Base-by-base conservation (phyloP, 2,888 invertebrate genomes). In the Dexiosoma caninum region DNA sequence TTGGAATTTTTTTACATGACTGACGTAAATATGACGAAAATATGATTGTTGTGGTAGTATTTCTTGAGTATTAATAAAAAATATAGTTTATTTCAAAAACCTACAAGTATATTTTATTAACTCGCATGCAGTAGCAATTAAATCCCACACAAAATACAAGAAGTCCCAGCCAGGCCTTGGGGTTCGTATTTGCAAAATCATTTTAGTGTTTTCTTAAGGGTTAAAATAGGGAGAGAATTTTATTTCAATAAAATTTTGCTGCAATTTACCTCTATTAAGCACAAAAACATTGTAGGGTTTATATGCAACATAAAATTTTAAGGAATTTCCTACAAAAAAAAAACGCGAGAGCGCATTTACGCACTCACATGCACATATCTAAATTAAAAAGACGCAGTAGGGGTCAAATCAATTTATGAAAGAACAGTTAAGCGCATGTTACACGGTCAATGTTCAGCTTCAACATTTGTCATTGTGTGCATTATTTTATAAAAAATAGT, bases 391-490 rank as follows among this genome's bases (percentile, higher is more conserved):
- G 80, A 81, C 80, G 76, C 80, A 72, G 76, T 81, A 80, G 80
- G 80, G 80, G 80, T 81, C 80, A 81, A 81, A 81, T 76, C 76
- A 77, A 81, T 81, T 80, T 81, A 79, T 72, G 32, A 67, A 67
- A 27, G 46, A 44, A 62, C 49, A 69, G 55, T 66, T n/a, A n/a
- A n/a, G n/a, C n/a, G n/a, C n/a, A n/a, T n/a, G n/a, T n/a, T n/a
- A n/a, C n/a, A n/a, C n/a, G n/a, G n/a, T n/a, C n/a, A n/a, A n/a
- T n/a, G n/a, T n/a, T n/a, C n/a, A n/a, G n/a, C n/a, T n/a, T n/a
- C n/a, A n/a, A n/a, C n/a, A n/a, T n/a, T n/a, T n/a, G n/a, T n/a
- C n/a, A n/a, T n/a, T n/a, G n/a, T n/a, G n/a, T n/a, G n/a, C n/a
- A n/a, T n/a, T n/a, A n/a, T n/a, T n/a, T n/a, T n/a, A n/a, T n/a